Evolutionary conservation across 2,113 vertebrate species (phyloP), one percentile per base, ranked within the genome.

Genomic region (Callorhinus ursinus): DNA sequence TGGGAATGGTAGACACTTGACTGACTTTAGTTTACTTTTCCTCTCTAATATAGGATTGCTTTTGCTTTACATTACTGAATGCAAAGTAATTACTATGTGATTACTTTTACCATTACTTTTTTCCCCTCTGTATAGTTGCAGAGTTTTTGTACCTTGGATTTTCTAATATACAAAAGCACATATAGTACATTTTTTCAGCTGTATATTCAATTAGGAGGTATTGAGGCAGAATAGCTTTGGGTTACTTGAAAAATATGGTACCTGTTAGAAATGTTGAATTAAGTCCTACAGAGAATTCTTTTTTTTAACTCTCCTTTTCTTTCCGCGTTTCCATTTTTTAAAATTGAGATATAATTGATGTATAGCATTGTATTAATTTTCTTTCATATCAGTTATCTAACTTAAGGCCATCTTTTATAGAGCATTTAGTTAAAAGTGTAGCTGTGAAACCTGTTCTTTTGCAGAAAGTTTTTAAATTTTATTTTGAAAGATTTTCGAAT

Each of bases 401-500:
- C 22, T 46, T 61, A 88, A 94, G 42, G 26, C 55, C 67, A 18
- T 74, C 22, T 42, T 88, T 82, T 86, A 79, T 24, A 57, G 16
- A 24, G 18, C 9, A 42, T 79, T 80, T 59, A 80, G 55, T 84
- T 89, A 91, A 82, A 14, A 71, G 9, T 92, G 28, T 88, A 92
- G 53, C 42, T 89, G 24, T 79, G 55, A 88, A 85, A 63, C 53
- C 33, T 72, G 16, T 89, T 88, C 61, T 49, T 79, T 88, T 71
- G 33, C 28, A 79, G 53, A 88, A 92, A 67, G 51, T 95, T 65
- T 90, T 36, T 72, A 95, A 84, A 39, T 80, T 86, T 95, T 86
- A 86, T 74, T 93, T 87, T 88, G 53, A 96, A 83, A 65, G 42
- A 87, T 57, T 69, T 95, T 93, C 39, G 33, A n/a, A 67, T 71